Percentiles rank a stretch among this genome's conserved stretches.
These are phyloP conservation scores for Myotis brandtii DNA, from an alignment of 2,113 vertebrate species.

Conservation along the genomic window DNA sequence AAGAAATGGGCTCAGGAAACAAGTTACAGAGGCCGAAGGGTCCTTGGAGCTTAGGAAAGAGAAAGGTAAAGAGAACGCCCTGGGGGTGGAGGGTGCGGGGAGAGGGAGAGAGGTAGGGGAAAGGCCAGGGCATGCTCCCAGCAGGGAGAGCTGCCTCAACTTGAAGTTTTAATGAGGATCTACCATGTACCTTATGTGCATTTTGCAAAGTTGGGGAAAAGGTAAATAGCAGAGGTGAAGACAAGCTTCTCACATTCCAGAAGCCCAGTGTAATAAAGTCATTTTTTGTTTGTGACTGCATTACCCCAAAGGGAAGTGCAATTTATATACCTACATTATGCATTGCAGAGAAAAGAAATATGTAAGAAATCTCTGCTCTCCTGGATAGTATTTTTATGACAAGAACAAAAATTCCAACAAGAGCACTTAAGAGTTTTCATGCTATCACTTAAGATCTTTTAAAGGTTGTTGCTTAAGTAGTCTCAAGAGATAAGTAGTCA, in stretches of 20 bases:
- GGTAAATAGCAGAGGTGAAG: background rate
- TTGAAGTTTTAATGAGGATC: background rate
- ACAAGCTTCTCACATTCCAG: background rate
- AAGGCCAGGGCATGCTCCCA: background rate
- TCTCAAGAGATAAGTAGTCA: background rate
- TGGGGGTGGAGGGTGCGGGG: rapidly evolving
- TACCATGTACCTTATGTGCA: background rate
- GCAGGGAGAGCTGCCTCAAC: background rate
- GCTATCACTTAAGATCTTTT: background rate
- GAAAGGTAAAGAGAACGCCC: background rate
- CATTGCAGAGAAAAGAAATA: background rate
- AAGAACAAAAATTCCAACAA: background rate
- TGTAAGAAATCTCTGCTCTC: background rate
- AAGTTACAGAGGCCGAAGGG: background rate
- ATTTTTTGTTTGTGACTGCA: background rate
- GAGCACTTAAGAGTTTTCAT: background rate
- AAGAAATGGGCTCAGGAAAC: background rate
- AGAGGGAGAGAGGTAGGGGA: background rate
- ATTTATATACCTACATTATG: background rate
- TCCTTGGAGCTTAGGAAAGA: background rate
- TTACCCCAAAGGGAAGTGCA: background rate
- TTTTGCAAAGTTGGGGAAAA: background rate
- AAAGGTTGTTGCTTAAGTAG: background rate
- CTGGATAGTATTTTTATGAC: constrained; percentile 4
- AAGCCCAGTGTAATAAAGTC: background rate